Conservation (phyloP, 2,797 vertebrate species). For the Diceros bicornis region DNA sequence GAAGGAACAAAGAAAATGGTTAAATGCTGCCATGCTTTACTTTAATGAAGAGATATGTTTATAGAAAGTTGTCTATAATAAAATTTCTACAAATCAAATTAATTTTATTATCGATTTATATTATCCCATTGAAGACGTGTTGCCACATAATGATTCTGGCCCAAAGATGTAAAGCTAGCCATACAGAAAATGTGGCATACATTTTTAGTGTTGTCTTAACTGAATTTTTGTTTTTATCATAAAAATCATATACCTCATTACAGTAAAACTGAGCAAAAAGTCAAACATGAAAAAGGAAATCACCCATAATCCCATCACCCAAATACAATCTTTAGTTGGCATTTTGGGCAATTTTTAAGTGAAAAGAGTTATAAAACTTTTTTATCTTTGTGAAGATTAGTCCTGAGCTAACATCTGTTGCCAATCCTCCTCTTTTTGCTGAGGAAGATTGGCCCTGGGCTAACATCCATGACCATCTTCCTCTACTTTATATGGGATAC, state of each 20-base stretch:
- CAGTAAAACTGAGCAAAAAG: neutral
- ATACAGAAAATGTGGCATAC: neutral
- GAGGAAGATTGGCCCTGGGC: too few species aligned
- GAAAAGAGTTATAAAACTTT: constrained; percentile 26
- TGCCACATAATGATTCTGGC: neutral
- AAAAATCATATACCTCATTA: neutral
- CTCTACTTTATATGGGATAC: too few species aligned
- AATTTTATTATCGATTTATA: constrained; percentile 52
- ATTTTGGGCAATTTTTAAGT: neutral
- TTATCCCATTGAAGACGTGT: neutral
- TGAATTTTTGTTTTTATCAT: constrained; percentile 35
- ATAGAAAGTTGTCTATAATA: neutral
- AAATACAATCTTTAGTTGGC: neutral
- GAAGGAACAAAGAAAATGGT: constrained; percentile 44
- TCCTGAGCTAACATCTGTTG: too few species aligned
- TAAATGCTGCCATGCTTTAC: neutral
- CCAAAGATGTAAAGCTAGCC: neutral
- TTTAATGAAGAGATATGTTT: constrained; percentile 39
- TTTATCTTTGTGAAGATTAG: neutral
- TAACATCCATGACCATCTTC: too few species aligned
- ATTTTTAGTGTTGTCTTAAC: neutral
- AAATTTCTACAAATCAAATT: constrained; percentile 51
- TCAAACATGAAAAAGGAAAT: constrained; percentile 24
- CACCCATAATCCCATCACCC: neutral
- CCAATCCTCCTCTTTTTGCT: too few species aligned